Evolutionary conservation across 2,113 vertebrate species (phyloP), one percentile per base, ranked within the genome.

Genomic region (Solea solea): DNA sequence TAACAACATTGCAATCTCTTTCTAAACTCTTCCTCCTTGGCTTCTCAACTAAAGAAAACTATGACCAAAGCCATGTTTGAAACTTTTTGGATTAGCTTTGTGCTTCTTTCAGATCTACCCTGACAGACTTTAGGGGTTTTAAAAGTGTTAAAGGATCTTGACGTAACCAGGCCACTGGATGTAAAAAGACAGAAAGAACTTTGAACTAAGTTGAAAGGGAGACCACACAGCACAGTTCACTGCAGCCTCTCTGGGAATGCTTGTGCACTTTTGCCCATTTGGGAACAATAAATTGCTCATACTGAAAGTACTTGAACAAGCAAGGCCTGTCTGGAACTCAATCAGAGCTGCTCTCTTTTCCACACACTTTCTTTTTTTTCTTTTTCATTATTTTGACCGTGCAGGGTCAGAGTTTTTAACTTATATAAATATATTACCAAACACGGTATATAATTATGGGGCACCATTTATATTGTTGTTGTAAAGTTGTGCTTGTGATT

Each of bases 211-310:
- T 51, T 49, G 27, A n/a, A 49, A 55, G 34, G 16, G 51, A 48
- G 27, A 57, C 45, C 27, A 53, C 27, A 41, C 34, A 34, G 3
- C 34, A 34, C 5, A 34, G 34, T 34, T 34, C 34, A 34, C 34
- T 34, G 34, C 10, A 5, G 46, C 56, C 5, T 40, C 12, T 55
- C 9, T 63, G 56, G 56, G 51, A 66, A 52, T 52, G 46, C 39
- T 56, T 2, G 9, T 51, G 11, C 57, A 53, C 64, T 34, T 27
- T 54, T 72, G 45, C 50, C 48, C 68, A 41, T 28, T 34, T 54
- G 49, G 67, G 58, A 44, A 27, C 16, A 55, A 42, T 45, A 76
- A 81, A 81, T 71, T 67, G 72, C 45, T 63, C 57, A 76, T 57
- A 50, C 52, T 34, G 1, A 34, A 34, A 34, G 28, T 34, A 34